These are phyloP conservation scores for Nothobranchius kuhntae DNA, from an alignment of 2,113 vertebrate genomes.

Conservation along the genomic window DNA sequence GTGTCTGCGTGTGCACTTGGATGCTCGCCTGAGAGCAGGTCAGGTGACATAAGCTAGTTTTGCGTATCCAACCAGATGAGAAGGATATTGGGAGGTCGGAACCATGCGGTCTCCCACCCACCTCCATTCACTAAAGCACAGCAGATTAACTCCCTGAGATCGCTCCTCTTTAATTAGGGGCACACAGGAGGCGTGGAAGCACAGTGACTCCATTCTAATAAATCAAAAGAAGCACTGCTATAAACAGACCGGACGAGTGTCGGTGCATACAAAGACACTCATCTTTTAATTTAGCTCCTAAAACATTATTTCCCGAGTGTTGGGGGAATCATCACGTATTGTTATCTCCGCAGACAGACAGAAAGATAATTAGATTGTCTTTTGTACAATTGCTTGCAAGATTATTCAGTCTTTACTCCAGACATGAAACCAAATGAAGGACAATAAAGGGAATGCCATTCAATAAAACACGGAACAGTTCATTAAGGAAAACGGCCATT, in stretches of 20 bases:
- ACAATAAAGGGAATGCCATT: neutral
- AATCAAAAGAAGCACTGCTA: conserved; percentile 18
- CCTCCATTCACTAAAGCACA: conserved; percentile 58
- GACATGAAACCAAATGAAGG: neutral
- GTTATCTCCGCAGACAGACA: neutral
- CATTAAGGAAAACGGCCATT: no score
- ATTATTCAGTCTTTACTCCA: no score
- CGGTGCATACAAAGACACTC: conserved; percentile 5
- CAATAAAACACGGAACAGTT: no score
- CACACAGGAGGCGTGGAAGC: conserved; percentile 37
- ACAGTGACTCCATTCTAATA: conserved; percentile 21
- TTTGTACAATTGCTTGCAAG: neutral
- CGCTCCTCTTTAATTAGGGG: conserved; percentile 58
- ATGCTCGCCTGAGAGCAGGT: conserved; percentile 21
- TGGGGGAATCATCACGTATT: neutral
- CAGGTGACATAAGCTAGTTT: conserved; percentile 45
- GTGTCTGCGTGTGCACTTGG: neutral
- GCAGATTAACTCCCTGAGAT: conserved; percentile 63
- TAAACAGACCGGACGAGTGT: conserved; percentile 16
- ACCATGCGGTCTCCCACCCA: conserved; percentile 11
- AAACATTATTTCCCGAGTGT: neutral
- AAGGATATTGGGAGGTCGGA: conserved; percentile 48
- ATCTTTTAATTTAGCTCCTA: conserved; percentile 6
- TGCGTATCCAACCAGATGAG: conserved; percentile 43
- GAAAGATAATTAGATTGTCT: neutral